phyloP scores from a whole-genome alignment of 2,113 vertebrate species.

The Equus quagga region DNA sequence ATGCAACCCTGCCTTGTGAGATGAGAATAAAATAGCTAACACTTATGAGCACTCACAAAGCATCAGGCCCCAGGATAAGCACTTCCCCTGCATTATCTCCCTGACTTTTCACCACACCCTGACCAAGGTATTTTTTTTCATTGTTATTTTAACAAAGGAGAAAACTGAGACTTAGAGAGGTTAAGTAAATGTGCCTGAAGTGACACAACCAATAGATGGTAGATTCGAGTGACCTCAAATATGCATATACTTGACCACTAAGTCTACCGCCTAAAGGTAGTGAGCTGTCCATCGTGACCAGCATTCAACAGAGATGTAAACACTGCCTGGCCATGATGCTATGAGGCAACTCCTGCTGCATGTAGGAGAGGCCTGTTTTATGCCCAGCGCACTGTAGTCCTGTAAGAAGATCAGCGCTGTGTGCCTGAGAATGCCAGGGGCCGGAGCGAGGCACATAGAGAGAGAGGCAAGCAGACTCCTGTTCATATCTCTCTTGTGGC shows the following conservation, averaged over 20 bases:
- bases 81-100: neutral
- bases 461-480: neutral
- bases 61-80: neutral
- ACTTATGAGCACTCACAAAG: conserved; percentile 3
- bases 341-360: neutral
- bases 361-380: neutral
- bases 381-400: rapidly evolving
- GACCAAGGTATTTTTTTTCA: neutral
- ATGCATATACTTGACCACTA: neutral
- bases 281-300: neutral
- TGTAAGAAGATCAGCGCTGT: neutral
- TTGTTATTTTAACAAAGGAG: conserved; percentile 39
- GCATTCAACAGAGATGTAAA: neutral
- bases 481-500: neutral
- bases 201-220: neutral
- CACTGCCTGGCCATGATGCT: neutral
- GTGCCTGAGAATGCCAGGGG: neutral
- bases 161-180: neutral
- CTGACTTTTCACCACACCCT: conserved; percentile 27
- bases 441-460: neutral
- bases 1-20: neutral
- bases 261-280: neutral
- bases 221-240: neutral
- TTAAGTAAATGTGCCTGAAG: neutral
- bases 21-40: conserved; percentile 50